A percentile compares a stretch with the other conserved stretches of the same genome.
Conservation (phyloP, 23 tunicate genomes). For the Phallusia fumigata region DNA sequence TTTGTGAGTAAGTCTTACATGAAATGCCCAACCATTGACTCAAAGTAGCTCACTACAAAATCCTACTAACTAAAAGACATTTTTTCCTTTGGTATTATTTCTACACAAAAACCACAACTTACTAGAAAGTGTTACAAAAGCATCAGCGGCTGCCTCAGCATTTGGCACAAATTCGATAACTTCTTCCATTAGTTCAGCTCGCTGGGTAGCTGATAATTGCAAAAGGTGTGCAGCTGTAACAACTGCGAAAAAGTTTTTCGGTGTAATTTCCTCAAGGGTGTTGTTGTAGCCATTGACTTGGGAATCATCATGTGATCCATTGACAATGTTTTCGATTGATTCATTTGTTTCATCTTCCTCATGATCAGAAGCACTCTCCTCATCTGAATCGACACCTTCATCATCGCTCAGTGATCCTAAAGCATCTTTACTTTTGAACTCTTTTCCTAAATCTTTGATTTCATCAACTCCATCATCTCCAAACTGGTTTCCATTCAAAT, state of each 20-base stretch:
- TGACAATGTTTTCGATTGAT: neutral
- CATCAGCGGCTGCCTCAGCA: conserved; percentile 53
- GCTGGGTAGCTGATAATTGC: conserved; percentile 12
- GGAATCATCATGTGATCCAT: neutral
- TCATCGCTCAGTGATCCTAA: conserved; percentile 65
- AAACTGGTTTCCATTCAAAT: conserved; percentile 89
- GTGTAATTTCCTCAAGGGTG: neutral
- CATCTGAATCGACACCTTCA: conserved; percentile 69
- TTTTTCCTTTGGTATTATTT: too few relatives aligned
- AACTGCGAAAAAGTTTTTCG: conserved; percentile 27
- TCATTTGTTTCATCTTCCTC: neutral
- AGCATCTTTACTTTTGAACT: conserved; percentile 24
- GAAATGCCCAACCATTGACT: too few relatives aligned
- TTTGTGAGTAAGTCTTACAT: too few relatives aligned
- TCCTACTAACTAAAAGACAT: too few relatives aligned
- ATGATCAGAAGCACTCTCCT: neutral
- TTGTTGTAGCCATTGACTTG: neutral
- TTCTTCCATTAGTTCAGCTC: conserved; percentile 45
- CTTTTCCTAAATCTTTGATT: conserved; percentile 34
- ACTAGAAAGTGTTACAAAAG: conserved; percentile 31
- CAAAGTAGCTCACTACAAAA: too few relatives aligned
- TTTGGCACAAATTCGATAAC: conserved; percentile 61
- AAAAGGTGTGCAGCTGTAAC: conserved; percentile 26
- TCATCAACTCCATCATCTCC: conserved; percentile 91
- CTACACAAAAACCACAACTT: neutral